Percentiles rank a stretch among this genome's conserved stretches.
phyloP scores from a whole-genome alignment of 1,140 invertebrate species.

The Amyelois transitella region DNA sequence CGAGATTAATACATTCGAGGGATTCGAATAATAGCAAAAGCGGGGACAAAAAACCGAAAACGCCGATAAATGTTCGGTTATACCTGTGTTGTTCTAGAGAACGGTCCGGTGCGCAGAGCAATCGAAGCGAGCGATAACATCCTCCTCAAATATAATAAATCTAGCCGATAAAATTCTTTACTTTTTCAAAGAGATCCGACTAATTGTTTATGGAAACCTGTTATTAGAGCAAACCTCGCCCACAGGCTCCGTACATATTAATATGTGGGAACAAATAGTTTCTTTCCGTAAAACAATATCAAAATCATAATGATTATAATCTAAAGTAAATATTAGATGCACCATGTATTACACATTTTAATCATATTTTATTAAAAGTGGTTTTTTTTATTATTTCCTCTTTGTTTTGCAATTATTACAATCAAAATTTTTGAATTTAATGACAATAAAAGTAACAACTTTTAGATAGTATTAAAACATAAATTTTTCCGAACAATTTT shows the following conservation, averaged over 20 bases:
- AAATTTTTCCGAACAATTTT: slow-evolving; percentile 1
- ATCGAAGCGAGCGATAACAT: slow-evolving; percentile 60
- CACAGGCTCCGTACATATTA: slow-evolving; percentile 17
- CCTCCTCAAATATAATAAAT: slow-evolving; percentile 70
- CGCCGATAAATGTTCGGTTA: slow-evolving; percentile 58
- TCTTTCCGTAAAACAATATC: slow-evolving; percentile 33
- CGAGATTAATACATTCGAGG: slow-evolving; percentile 69
- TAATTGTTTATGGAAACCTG: slow-evolving; percentile 62
- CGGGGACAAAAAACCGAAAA: slow-evolving; percentile 66
- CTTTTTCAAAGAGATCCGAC: slow-evolving; percentile 52
- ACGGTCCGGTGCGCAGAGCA: slow-evolving; percentile 33
- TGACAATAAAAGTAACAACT: no score
- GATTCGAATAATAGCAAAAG: slow-evolving; percentile 65
- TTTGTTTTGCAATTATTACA: no score
- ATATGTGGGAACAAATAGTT: slow-evolving; percentile 31
- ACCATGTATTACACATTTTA: not conserved
- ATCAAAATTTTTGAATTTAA: no score
- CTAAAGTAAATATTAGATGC: slow-evolving; percentile 15
- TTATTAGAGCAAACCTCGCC: slow-evolving; percentile 48
- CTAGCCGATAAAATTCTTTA: slow-evolving; percentile 61
- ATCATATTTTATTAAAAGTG: not conserved
- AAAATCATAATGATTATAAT: slow-evolving; percentile 31
- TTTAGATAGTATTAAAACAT: no score
- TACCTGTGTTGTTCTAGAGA: slow-evolving; percentile 53
- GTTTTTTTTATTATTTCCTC: no score